Percentiles rank a stretch among this genome's conserved stretches.
Conservation (phyloP, 2,113 vertebrate species). For the Trematomus loennbergii region DNA sequence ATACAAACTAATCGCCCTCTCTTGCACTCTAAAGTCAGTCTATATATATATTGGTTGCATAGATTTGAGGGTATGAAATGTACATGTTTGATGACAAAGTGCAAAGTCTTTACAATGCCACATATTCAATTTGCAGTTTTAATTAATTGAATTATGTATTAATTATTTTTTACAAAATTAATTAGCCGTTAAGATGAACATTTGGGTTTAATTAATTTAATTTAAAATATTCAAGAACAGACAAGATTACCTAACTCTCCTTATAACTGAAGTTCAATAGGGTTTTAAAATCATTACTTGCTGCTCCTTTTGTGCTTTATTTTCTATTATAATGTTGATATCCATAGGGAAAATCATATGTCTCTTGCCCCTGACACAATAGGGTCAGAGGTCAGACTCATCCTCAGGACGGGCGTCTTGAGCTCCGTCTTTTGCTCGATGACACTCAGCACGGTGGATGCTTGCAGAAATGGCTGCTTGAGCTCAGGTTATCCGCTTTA, state of each 20-base stretch:
- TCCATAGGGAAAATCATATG: neutral
- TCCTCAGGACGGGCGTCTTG: neutral
- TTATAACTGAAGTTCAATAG: neutral
- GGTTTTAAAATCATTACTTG: conserved; percentile 3
- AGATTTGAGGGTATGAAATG: conserved; percentile 14
- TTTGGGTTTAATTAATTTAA: neutral
- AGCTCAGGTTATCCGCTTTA: conserved; percentile 59
- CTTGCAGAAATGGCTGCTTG: conserved; percentile 52
- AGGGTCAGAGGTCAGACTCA: conserved; percentile 58
- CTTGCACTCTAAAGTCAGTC: neutral
- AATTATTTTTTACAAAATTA: conserved; percentile 4
- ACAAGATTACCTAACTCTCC: neutral
- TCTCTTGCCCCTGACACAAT: conserved; percentile 2
- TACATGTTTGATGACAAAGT: conserved; percentile 2
- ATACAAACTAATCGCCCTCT: conserved; percentile 9
- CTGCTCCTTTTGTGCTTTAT: neutral
- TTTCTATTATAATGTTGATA: neutral
- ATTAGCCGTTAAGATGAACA: conserved; percentile 2
- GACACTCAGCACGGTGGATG: conserved; percentile 47
- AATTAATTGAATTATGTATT: neutral
- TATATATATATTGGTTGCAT: neutral
- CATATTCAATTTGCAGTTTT: neutral
- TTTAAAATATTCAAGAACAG: conserved; percentile 1
- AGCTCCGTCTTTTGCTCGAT: conserved; percentile 44
- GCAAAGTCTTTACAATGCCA: neutral